phyloP scores from a whole-genome alignment of 2,888 invertebrate species.

The Mythimna impura region DNA sequence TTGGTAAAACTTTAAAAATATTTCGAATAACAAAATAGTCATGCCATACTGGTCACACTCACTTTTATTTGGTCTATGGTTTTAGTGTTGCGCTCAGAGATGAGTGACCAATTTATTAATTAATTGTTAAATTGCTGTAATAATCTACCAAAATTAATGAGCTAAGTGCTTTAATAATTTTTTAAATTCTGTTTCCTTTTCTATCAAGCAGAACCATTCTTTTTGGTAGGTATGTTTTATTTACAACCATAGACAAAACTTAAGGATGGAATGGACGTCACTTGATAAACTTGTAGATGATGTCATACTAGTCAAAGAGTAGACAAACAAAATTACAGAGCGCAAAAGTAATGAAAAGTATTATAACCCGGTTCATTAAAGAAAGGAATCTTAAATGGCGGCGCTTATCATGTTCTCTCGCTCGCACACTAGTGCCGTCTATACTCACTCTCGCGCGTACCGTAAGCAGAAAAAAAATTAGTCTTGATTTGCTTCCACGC shows the following conservation, averaged over 20 bases:
- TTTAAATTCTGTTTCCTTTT: background rate
- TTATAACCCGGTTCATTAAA: no score
- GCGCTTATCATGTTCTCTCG: no score
- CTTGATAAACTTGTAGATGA: constrained; percentile 67
- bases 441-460: no score
- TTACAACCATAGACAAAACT: constrained; percentile 48
- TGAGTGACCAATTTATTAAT: background rate
- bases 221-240: background rate
- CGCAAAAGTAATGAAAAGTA: constrained; percentile 1
- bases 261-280: constrained; percentile 59
- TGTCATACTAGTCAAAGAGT: constrained; percentile 69
- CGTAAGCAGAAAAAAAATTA: no score
- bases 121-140: background rate
- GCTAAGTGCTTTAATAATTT: no score
- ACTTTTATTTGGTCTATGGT: constrained; percentile 11
- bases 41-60: constrained; percentile 11
- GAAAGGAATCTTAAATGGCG: no score
- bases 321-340: constrained; percentile 23
- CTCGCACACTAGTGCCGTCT: no score
- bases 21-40: background rate
- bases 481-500: no score
- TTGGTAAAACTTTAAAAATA: background rate
- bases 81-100: constrained; percentile 15
- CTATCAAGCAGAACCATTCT: background rate
- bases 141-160: background rate